Evolutionary conservation across 2,113 vertebrate genomes (phyloP).

Genomic region (Nothocercus julius): DNA sequence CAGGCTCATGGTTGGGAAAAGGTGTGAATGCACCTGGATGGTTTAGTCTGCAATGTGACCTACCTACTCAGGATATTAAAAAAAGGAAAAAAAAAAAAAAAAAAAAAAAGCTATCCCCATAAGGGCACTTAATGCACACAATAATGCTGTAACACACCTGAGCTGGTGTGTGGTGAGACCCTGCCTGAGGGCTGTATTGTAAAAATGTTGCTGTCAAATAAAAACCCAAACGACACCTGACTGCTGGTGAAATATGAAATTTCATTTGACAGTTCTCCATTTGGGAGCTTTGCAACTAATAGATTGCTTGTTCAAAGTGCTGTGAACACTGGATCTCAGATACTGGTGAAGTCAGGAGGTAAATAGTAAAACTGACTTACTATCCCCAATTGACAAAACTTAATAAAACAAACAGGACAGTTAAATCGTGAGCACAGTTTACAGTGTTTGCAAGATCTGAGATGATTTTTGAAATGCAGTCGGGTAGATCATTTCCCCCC

Average conservation of each 20-base stretch:
- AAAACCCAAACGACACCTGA: constrained; percentile 45
- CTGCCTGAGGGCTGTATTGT: constrained; percentile 45
- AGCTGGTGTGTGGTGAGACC: not conserved
- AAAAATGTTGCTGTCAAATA: constrained; percentile 56
- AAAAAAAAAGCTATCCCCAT: not conserved
- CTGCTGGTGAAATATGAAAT: constrained; percentile 16
- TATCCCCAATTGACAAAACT: not conserved
- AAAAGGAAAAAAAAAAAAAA: constrained; percentile 26
- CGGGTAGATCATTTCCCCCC: not conserved
- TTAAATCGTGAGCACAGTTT: constrained; percentile 1
- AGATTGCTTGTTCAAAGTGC: not conserved
- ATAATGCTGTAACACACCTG: not conserved
- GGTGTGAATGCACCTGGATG: not conserved
- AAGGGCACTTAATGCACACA: not conserved
- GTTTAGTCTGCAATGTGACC: constrained; percentile 27
- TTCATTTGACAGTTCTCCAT: constrained; percentile 40
- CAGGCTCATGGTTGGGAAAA: not conserved
- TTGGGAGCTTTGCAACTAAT: constrained; percentile 48
- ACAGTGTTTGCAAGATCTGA: not conserved
- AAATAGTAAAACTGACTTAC: not conserved
- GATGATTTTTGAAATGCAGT: not conserved
- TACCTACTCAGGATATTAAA: constrained; percentile 31
- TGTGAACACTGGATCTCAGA: not conserved
- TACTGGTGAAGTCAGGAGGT: constrained; percentile 5
- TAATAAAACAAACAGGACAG: not conserved